Evolutionary conservation across 2,113 vertebrate species (phyloP).

Genomic region (Serilophus lunatus): DNA sequence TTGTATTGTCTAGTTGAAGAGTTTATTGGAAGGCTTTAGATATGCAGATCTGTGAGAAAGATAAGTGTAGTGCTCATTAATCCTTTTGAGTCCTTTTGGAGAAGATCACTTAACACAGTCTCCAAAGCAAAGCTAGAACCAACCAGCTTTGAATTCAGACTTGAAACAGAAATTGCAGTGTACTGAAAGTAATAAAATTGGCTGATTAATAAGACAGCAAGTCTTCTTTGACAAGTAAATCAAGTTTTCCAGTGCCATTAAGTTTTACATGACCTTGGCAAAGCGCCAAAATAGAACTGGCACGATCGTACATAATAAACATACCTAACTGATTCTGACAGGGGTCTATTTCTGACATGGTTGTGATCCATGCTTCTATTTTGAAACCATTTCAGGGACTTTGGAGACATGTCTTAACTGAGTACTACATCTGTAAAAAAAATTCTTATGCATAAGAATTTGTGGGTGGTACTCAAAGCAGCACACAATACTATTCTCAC

Average conservation of each 20-base stretch:
- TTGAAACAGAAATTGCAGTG: neutral
- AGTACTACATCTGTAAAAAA: neutral
- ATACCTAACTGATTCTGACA: neutral
- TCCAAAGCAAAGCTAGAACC: neutral
- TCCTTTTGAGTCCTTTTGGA: neutral
- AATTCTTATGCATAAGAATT: neutral
- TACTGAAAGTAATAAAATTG: neutral
- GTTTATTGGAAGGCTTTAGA: neutral
- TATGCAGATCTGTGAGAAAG: neutral
- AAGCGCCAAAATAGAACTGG: neutral
- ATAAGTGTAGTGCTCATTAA: neutral
- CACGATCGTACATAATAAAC: neutral
- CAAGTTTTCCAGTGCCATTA: neutral
- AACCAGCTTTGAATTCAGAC: neutral
- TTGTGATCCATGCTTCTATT: slow-evolving; percentile 38
- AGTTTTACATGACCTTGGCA: neutral
- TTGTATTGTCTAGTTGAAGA: neutral
- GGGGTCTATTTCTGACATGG: slow-evolving; percentile 1
- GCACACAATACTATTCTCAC: neutral
- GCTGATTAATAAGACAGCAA: neutral
- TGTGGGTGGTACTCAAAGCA: neutral
- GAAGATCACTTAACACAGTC: neutral
- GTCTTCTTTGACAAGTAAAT: neutral
- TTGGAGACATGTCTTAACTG: neutral
- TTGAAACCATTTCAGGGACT: slow-evolving; percentile 5